Base-by-base conservation (phyloP, 2,888 invertebrate species). In the Microplitis deprimator region DNA sequence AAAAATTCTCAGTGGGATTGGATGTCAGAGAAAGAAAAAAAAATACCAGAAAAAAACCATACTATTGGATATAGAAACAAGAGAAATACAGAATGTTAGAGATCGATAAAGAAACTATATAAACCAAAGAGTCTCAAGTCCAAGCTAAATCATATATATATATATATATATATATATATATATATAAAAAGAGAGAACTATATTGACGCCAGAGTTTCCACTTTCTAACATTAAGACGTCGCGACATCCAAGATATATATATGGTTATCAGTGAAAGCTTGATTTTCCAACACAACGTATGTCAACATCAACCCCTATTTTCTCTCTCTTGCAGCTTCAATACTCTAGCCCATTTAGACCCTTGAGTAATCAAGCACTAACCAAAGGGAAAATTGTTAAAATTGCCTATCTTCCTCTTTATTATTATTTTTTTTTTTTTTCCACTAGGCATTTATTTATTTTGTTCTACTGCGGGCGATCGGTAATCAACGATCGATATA, bases 201-300 rank as follows among this genome's bases (percentile, higher is more conserved):
- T 16, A 62, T 20, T 16, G 62, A 62, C 62, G 62, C 62, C 62
- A 17, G 67, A 73, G 73, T 73, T 73, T 67, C 73, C 65, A 73
- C 67, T 29, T 59, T 67, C 77, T 75, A 79, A 78, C 79, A 78
- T 76, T 77, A 78, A 77, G 81, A 79, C 81, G 81, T 81, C 81
- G 82, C 84, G 85, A 83, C 85, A 83, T 85, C 84, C 75, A 50
- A 50, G 8, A 13, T 8, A 50, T 50, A 41, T 62, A 62, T 17
- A 62, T 16, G 16, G 62, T 16, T 20, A 20, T 62, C 16, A 20
- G 62, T 62, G 20, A 7, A 20, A 16, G 62, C 73, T 80, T 84
- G 84, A 84, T 84, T 85, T 84, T 84, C 84, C 83, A 82, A 81
- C 84, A 81, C 17, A 62, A 81, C 82, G 80, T 81, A 69, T 77